phyloP scores from a whole-genome alignment of 2,113 vertebrate species.

The Gopherus flavomarginatus region DNA sequence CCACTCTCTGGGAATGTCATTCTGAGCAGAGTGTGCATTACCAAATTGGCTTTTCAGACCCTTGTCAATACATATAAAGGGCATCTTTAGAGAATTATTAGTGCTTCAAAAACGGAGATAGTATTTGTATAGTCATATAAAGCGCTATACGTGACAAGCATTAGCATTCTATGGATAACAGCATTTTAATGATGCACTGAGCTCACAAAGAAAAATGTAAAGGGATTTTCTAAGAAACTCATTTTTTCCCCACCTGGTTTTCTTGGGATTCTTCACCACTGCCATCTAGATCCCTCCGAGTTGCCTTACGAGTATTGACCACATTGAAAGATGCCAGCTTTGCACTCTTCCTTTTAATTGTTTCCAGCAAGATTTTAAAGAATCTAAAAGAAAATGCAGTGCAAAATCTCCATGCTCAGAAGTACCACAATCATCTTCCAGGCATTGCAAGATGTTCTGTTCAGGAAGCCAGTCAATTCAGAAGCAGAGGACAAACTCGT shows the following conservation, averaged over 20 bases:
- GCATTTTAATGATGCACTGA: neutral
- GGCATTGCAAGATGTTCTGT: neutral
- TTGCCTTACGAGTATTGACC: constrained; percentile 86
- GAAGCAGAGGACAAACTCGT: neutral
- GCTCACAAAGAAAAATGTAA: neutral
- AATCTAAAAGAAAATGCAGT: constrained; percentile 81
- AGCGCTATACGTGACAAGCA: neutral
- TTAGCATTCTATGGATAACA: neutral
- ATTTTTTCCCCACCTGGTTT: constrained; percentile 63
- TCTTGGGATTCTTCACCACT: constrained; percentile 11
- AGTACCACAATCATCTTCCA: neutral
- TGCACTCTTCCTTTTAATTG: constrained; percentile 85
- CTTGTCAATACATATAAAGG: neutral
- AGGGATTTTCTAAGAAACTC: neutral
- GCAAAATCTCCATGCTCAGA: neutral
- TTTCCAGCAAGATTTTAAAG: constrained; percentile 87
- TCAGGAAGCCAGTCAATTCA: neutral
- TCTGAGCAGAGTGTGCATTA: neutral
- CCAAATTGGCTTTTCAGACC: neutral
- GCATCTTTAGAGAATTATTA: neutral
- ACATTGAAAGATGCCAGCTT: constrained; percentile 86
- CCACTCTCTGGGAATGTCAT: neutral
- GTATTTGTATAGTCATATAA: neutral
- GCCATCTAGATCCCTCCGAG: constrained; percentile 78
- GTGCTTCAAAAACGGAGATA: neutral